Conservation (phyloP, 1,140 invertebrate genomes). For the Leucophenga varia region DNA sequence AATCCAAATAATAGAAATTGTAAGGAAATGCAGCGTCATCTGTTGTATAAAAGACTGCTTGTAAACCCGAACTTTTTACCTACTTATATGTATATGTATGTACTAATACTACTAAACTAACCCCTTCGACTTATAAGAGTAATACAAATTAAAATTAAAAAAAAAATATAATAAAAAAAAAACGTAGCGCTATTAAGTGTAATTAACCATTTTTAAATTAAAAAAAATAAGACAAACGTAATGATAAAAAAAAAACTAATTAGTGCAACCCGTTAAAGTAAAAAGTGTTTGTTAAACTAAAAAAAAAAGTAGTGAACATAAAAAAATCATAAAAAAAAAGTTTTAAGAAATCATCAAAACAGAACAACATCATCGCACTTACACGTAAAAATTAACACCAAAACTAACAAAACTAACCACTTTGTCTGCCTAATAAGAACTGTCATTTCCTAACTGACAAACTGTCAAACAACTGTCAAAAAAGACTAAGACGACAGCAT, state of each 20-base stretch:
- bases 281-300: too few species aligned
- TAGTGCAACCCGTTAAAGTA: too few species aligned
- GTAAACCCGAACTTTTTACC: neutral
- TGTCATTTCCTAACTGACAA: neutral
- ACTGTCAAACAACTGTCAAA: neutral
- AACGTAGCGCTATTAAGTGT: too few species aligned
- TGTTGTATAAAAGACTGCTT: slow-evolving; percentile 8
- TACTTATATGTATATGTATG: neutral
- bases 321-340: neutral
- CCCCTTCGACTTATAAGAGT: too few species aligned
- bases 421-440: too few species aligned
- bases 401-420: too few species aligned
- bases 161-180: too few species aligned
- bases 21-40: neutral
- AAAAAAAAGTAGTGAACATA: too few species aligned
- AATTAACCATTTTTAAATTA: too few species aligned
- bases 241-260: neutral
- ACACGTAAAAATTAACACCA: neutral
- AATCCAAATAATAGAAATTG: too few species aligned
- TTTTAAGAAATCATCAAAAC: slow-evolving; percentile 1
- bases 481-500: slow-evolving; percentile 2
- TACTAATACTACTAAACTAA: neutral
- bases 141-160: too few species aligned
- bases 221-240: neutral
- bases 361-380: neutral